Evolutionary conservation across 1,140 invertebrate species (phyloP), one percentile per base, ranked within the genome.

Genomic region (Bombus waltoni): DNA sequence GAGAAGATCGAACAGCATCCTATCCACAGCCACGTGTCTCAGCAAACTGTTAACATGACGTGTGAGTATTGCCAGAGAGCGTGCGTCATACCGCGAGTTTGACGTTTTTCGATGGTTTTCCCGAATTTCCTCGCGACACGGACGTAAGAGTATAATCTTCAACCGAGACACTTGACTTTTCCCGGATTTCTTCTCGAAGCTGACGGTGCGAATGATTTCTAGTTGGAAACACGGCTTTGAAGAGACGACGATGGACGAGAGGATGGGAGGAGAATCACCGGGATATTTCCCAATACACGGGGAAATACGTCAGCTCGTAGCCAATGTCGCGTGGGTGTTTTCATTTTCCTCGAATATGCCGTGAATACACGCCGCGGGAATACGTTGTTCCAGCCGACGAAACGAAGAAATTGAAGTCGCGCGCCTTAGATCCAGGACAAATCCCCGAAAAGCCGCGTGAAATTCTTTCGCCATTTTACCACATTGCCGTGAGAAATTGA

Each of bases 131-230:
- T 75, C 70, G 15, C 83, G 66, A 40, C 78, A 70, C 53, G 53
- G 44, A 81, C 80, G 85, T 83, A 86, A 86, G 79, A 82, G 68
- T 68, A 53, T 85, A 88, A 89, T 86, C 85, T 88, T 86, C 74
- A 9, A 32, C n/a, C 79, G 83, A 86, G 77, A 73, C 88, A 86
- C 83, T 88, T 87, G 88, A 86, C 82, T 82, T 88, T 57, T 66
- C 76, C 28, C 74, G 83, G 87, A 88, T 88, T 89, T 84, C 68
- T 57, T 65, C 59, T 47, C 65, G 18, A 53, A 53, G 47, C 47
- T 53, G 47, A 53, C 47, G 18, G 47, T 22, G 83, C 71, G 87
- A 89, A 89, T 87, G 84, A 89, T 87, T 89, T 87, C 80, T 81
- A 22, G 47, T 53, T 53, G 47, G 47, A 22, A 53, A 81, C 65